These are phyloP conservation scores for Micrasema longulum DNA, from an alignment of 1,140 invertebrate species.

Conservation along the genomic window DNA sequence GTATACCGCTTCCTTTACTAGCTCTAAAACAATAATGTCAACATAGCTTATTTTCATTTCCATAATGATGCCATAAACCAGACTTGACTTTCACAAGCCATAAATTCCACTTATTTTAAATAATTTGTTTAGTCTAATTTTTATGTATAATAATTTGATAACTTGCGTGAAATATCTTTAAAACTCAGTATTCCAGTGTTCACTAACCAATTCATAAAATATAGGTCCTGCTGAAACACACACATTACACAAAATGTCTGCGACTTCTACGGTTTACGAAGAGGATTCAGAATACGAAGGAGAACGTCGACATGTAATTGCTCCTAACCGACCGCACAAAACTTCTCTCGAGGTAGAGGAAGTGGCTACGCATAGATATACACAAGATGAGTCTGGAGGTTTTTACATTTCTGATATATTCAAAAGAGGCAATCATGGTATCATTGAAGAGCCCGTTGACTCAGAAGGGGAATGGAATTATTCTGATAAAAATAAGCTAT, in stretches of 20 bases:
- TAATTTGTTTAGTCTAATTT: slow-evolving; percentile 29
- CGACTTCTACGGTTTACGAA: slow-evolving; percentile 72
- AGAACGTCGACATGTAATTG: slow-evolving; percentile 61
- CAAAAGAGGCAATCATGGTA: slow-evolving; percentile 64
- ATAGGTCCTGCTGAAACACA: slow-evolving; percentile 75
- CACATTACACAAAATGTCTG: slow-evolving; percentile 74
- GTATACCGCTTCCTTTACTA: slow-evolving; percentile 56
- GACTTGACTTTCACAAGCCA: slow-evolving; percentile 17
- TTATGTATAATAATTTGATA: slow-evolving; percentile 34
- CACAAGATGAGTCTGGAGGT: slow-evolving; percentile 69
- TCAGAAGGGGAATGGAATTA: slow-evolving; percentile 63
- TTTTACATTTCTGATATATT: slow-evolving; percentile 70
- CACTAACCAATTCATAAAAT: slow-evolving; percentile 51
- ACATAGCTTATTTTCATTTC: slow-evolving; percentile 25
- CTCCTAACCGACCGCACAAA: slow-evolving; percentile 65
- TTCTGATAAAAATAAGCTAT: slow-evolving; percentile 56
- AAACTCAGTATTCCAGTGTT: slow-evolving; percentile 41
- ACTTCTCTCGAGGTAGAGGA: slow-evolving; percentile 70
- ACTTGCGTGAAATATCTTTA: slow-evolving; percentile 47
- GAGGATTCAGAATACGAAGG: slow-evolving; percentile 61
- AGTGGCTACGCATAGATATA: slow-evolving; percentile 73
- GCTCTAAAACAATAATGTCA: slow-evolving; percentile 50
- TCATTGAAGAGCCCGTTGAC: slow-evolving; percentile 69
- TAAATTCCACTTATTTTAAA: slow-evolving; percentile 28
- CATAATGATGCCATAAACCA: slow-evolving; percentile 19